Percentiles rank a stretch among this genome's conserved stretches.
These are phyloP conservation scores for Ctenomys sociabilis DNA, from an alignment of 2,113 vertebrate species.

Conservation along the genomic window DNA sequence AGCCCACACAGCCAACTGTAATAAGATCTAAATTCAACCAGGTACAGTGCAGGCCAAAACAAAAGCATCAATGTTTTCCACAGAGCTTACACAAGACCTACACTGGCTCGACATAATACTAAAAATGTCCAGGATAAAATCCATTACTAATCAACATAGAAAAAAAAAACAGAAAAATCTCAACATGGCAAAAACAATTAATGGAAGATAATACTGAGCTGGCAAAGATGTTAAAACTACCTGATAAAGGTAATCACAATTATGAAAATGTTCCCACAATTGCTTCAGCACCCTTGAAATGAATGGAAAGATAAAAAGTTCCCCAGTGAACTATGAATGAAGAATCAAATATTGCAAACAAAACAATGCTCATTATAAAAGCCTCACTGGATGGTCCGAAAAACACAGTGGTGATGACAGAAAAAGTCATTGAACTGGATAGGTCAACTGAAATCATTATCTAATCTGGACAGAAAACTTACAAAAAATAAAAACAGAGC, in stretches of 20 bases:
- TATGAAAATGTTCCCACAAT: conserved; percentile 30
- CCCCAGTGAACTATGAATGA: neutral
- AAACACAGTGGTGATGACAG: neutral
- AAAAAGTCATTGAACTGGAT: neutral
- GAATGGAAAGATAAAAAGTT: neutral
- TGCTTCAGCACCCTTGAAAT: neutral
- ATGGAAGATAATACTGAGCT: neutral
- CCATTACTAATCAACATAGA: neutral
- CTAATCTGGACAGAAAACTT: conserved; percentile 8
- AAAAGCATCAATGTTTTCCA: neutral
- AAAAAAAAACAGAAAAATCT: neutral
- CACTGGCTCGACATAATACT: neutral
- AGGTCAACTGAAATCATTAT: neutral
- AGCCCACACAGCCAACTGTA: neutral
- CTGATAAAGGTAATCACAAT: neutral
- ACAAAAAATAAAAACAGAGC: neutral
- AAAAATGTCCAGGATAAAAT: neutral
- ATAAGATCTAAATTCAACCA: neutral
- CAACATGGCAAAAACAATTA: neutral
- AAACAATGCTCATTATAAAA: neutral
- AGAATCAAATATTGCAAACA: neutral
- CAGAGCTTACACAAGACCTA: neutral
- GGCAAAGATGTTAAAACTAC: neutral
- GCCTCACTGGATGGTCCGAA: neutral
- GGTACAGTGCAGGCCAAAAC: neutral